These are phyloP conservation scores for Scaptodrosophila latifasciaeformis DNA, from an alignment of 2,888 invertebrate species.

Conservation along the genomic window DNA sequence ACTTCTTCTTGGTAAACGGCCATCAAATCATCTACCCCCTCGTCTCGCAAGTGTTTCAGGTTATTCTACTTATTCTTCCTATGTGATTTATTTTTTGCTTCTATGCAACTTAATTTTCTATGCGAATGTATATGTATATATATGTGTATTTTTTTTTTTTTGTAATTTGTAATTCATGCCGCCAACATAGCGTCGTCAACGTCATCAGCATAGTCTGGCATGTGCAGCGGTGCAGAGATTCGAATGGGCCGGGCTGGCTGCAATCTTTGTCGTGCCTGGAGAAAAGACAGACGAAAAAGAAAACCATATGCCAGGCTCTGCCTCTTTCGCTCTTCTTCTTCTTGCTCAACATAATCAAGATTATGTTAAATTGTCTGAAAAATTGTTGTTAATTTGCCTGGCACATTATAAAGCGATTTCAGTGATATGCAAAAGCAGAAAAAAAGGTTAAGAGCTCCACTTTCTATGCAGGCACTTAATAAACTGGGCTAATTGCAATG, in stretches of 20 bases:
- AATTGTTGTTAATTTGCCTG: slow-evolving; percentile 63
- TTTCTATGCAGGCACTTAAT: slow-evolving; percentile 36
- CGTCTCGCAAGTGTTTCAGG: slow-evolving; percentile 27
- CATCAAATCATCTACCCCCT: slow-evolving; percentile 50
- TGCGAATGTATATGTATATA: not conserved
- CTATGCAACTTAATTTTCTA: slow-evolving; percentile 42
- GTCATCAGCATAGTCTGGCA: slow-evolving; percentile 19
- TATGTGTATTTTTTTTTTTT: slow-evolving; percentile 26
- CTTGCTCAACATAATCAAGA: slow-evolving; percentile 48
- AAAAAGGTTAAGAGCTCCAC: slow-evolving; percentile 50
- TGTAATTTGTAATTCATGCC: slow-evolving; percentile 61
- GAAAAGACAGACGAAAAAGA: not conserved
- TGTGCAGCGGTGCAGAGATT: slow-evolving; percentile 27
- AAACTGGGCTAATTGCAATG: slow-evolving; percentile 56
- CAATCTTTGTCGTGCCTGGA: slow-evolving; percentile 21
- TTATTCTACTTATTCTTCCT: no score
- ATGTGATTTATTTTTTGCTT: slow-evolving; percentile 4
- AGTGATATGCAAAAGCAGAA: slow-evolving; percentile 40
- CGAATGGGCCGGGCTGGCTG: slow-evolving; percentile 45
- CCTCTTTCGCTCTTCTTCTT: slow-evolving; percentile 5
- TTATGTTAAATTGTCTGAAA: slow-evolving; percentile 65
- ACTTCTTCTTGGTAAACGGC: slow-evolving; percentile 46
- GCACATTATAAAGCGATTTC: slow-evolving; percentile 61
- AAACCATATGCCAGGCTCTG: slow-evolving; percentile 18
- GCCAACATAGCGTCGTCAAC: slow-evolving; percentile 12